Percentiles rank a stretch among this genome's conserved stretches.
Evolutionary conservation across 2,113 vertebrate species (phyloP).

Genomic region (Origma solitaria): DNA sequence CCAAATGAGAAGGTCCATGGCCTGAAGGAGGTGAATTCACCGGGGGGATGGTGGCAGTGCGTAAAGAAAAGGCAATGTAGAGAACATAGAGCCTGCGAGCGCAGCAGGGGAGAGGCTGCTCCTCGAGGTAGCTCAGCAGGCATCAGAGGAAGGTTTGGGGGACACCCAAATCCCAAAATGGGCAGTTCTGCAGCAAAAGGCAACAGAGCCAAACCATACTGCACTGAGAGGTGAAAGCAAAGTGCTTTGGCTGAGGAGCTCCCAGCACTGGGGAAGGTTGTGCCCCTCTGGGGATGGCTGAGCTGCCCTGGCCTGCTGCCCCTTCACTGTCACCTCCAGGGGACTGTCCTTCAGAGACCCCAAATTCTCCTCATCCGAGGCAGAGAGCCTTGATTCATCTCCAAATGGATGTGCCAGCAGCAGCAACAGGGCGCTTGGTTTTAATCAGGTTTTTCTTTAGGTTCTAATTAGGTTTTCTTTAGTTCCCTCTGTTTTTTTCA

Average conservation of each 20-base stretch:
- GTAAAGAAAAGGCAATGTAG: background rate
- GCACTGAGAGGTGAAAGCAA: background rate
- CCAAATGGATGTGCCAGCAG: background rate
- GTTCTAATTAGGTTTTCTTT: background rate
- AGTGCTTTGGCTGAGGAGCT: background rate
- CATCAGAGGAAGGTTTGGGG: background rate
- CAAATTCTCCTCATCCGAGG: background rate
- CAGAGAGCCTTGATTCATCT: background rate
- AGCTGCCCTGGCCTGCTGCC: background rate
- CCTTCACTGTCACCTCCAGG: background rate
- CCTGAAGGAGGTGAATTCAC: background rate
- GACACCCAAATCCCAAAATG: accelerated
- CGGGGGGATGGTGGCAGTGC: background rate
- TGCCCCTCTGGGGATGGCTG: background rate
- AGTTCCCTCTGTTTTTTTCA: background rate
- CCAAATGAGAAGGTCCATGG: background rate
- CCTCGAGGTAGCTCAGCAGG: background rate
- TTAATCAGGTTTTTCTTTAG: background rate
- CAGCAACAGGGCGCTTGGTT: background rate
- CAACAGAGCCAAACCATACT: background rate
- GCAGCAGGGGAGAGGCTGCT: background rate
- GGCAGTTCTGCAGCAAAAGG: background rate
- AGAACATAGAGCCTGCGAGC: background rate
- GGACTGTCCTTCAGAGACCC: background rate
- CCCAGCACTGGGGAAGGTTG: background rate